phyloP scores from a whole-genome alignment of 2,888 invertebrate genomes.

The Orchesellides sinensis region DNA sequence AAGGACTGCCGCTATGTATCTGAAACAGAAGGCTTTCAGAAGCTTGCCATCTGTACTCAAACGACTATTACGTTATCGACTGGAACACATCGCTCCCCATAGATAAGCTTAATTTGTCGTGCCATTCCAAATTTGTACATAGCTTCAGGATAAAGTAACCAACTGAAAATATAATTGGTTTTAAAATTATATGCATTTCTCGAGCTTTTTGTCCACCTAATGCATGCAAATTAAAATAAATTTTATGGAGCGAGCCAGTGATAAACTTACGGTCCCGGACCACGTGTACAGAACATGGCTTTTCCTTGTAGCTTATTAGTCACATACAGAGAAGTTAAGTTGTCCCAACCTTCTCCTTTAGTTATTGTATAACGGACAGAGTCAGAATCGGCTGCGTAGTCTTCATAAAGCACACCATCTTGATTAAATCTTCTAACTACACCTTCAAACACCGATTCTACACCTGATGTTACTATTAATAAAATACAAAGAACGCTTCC shows the following conservation, averaged over 20 bases:
- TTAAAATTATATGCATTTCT: not conserved
- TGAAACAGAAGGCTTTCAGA: not conserved
- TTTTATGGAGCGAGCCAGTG: not conserved
- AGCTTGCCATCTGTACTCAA: not conserved
- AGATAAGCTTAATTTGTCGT: slow-evolving; percentile 8
- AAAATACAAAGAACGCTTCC: not conserved
- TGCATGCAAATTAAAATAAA: not conserved
- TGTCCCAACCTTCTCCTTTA: slow-evolving; percentile 23
- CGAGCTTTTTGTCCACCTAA: not conserved
- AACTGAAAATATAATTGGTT: slow-evolving; percentile 24
- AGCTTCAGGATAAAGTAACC: slow-evolving; percentile 30
- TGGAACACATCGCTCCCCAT: slow-evolving; percentile 45
- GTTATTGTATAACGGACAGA: slow-evolving; percentile 37
- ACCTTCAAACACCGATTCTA: slow-evolving; percentile 27
- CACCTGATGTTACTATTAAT: not conserved
- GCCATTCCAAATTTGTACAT: not conserved
- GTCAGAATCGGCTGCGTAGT: slow-evolving; percentile 32
- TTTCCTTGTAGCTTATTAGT: slow-evolving; percentile 11
- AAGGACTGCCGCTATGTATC: too few species aligned
- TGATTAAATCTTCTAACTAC: slow-evolving; percentile 33
- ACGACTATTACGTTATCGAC: slow-evolving; percentile 32
- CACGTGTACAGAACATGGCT: slow-evolving; percentile 51
- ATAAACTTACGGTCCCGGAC: slow-evolving; percentile 43
- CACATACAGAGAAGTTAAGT: slow-evolving; percentile 12
- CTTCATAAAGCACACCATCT: slow-evolving; percentile 50